Base-by-base conservation (phyloP, 2,797 vertebrate genomes). In the Protosalanx chinensis region DNA sequence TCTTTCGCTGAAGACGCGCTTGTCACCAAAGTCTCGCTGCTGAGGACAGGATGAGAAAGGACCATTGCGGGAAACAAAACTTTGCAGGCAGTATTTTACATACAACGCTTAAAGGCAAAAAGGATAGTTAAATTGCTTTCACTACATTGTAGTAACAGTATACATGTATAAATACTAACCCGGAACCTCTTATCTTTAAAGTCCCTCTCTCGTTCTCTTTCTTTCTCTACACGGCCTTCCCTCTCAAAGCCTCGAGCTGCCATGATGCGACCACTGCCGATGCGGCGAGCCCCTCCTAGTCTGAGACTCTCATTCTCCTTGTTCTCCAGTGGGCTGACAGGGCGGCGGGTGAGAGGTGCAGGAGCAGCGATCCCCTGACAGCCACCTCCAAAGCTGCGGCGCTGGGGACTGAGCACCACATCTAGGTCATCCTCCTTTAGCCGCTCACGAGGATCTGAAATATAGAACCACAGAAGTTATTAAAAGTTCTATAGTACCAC, bases 401-500 rank as follows among this genome's bases (percentile, higher is more conserved):
- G 92, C 79, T 99, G 97, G 0, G 97, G 97, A 85, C 97, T 99
- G 64, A 99, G 89, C 64, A 99, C 87, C 20, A 99, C 97, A 76
- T 99, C 97, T 82, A 99, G 81, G 82, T 98, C 98, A 73, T 98
- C 98, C 73, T 99, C 98, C 86, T 98, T 98, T 75, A 99, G 91
- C 37, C 96, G 92, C 72, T 98, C 97, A 68, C 96, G 93, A 18
- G 98, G 98, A 89, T 99, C 97, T 98, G 74, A 77, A 67, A 64
- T 0, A 6, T 4, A 70, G 23, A 7, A 29, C 1, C 37, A 70
- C 0, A 30, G 1, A 12, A 1, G 13, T 53, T 16, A 71, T 15
- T 51, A 18, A 27, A 27, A 27, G 23, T 27, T 27, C 23, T 27
- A 1, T 27, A 27, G 23, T 27, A 27, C 23, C 23, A 27, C 23